A percentile compares a stretch with the other conserved stretches of the same genome.
phyloP scores from a whole-genome alignment of 2,797 vertebrate genomes.

The Pelobates cultripes region DNA sequence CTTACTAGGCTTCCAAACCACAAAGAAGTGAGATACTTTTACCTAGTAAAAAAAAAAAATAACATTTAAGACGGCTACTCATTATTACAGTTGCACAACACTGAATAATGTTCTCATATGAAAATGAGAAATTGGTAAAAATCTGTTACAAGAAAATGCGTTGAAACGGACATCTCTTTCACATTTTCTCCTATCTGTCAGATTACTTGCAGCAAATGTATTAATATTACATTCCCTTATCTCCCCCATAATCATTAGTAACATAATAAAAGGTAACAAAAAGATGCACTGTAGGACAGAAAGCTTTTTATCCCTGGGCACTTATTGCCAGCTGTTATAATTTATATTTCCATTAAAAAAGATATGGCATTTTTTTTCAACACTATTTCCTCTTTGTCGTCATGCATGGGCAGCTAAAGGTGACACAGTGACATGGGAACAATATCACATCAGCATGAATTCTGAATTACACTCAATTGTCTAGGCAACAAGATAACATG shows the following conservation, averaged over 20 bases:
- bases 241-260: slow-evolving; percentile 51
- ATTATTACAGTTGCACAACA: too few species aligned
- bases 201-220: slow-evolving; percentile 46
- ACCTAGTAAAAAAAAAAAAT: too few species aligned
- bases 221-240: slow-evolving; percentile 53
- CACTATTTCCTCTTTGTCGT: slow-evolving; percentile 50
- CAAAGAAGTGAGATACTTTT: too few species aligned
- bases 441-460: slow-evolving; percentile 56
- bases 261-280: slow-evolving; percentile 50
- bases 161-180: slow-evolving; percentile 34
- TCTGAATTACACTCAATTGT: slow-evolving; percentile 54
- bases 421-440: slow-evolving; percentile 56
- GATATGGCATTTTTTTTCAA: slow-evolving; percentile 44
- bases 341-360: slow-evolving; percentile 56
- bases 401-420: slow-evolving; percentile 54
- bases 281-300: slow-evolving; percentile 52
- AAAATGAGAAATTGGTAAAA: slow-evolving; percentile 38
- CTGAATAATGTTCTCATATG: slow-evolving; percentile 11
- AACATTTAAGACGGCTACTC: too few species aligned
- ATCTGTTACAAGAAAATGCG: slow-evolving; percentile 19
- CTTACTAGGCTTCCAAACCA: too few species aligned
- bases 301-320: slow-evolving; percentile 55
- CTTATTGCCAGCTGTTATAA: slow-evolving; percentile 56
- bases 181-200: slow-evolving; percentile 17
- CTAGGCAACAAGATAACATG: slow-evolving; percentile 56